phyloP scores from a whole-genome alignment of 2,888 invertebrate genomes.

The Micropterix aruncella region DNA sequence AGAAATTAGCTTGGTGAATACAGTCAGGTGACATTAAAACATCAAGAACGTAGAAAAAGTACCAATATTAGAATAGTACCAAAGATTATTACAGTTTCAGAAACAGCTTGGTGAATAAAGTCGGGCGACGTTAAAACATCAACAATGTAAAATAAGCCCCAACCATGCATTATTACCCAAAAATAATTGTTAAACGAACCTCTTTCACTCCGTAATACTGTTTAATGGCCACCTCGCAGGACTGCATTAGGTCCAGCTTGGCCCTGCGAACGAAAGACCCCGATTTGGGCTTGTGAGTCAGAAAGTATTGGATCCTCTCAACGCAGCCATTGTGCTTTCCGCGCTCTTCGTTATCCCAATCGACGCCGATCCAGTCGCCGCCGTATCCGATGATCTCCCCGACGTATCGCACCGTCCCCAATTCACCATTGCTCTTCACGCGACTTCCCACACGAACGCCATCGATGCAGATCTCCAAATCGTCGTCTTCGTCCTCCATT shows the following conservation, averaged over 20 bases:
- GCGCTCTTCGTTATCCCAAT: slow-evolving; percentile 82
- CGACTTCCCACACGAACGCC: slow-evolving; percentile 31
- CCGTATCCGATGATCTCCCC: slow-evolving; percentile 57
- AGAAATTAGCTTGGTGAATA: too few species aligned
- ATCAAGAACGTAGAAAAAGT: too few species aligned
- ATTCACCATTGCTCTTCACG: slow-evolving; percentile 23
- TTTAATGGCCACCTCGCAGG: slow-evolving; percentile 58
- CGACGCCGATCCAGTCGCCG: slow-evolving; percentile 85
- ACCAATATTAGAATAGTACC: too few species aligned
- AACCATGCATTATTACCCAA: too few species aligned
- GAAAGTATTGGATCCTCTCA: slow-evolving; percentile 70
- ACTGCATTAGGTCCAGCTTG: slow-evolving; percentile 60
- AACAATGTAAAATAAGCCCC: too few species aligned
- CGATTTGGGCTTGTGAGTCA: slow-evolving; percentile 57
- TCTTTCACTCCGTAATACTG: slow-evolving; percentile 34
- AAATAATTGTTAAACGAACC: too few species aligned
- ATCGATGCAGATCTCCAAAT: slow-evolving; percentile 21
- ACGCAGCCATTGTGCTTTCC: slow-evolving; percentile 90
- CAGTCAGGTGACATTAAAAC: too few species aligned
- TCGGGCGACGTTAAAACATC: too few species aligned
- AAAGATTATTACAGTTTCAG: too few species aligned
- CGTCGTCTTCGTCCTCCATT: slow-evolving; percentile 29
- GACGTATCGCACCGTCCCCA: slow-evolving; percentile 51
- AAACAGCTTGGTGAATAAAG: too few species aligned
- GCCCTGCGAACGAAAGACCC: slow-evolving; percentile 81